Evolutionary conservation across 2,113 vertebrate species (phyloP), one percentile per base, ranked within the genome.

Genomic region (Perccottus glenii): DNA sequence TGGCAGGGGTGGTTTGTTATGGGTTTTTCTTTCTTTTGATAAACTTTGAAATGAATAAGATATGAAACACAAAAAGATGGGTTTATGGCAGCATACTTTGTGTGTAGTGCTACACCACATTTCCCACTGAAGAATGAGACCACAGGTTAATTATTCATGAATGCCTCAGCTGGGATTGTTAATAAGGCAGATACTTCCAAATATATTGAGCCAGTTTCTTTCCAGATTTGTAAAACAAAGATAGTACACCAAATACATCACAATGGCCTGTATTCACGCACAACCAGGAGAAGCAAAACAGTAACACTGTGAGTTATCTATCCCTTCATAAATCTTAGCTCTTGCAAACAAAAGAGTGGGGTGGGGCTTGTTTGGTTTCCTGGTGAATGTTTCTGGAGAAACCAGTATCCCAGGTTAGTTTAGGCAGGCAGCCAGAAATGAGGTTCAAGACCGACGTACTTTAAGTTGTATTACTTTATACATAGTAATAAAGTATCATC

Each of bases 101-200:
- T 67, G 32, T 56, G 35, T 50, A 42, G 5, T 5, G 16, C 50
- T 14, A 27, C 46, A 58, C 50, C 38, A 71, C 70, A 57, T 52
- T 53, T 36, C 45, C 48, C 57, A 60, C 19, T 65, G 55, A 67
- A 57, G 3, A 2, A n/a, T 15, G 40, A 67, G 8, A 53, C 15
- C 38, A n/a, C 38, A 6, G 19, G 33, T 85, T 36, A 85, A 86
- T 86, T 63, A 84, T 85, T 87, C 58, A 87, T 85, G 45, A 40
- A 42, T n/a, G 43, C 45, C 50, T 57, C 57, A 68, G 51, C 55
- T 59, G 64, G 43, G 68, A 80, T 50, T 33, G 48, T 51, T 10
- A 19, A 35, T 5, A 53, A 46, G 5, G 42, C 65, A 16, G 12
- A 55, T 8, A 36, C 7, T 8, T 55, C 14, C 33, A 55, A 36